Evolutionary conservation across 2,797 vertebrate species (phyloP), one percentile per base, ranked within the genome.

Genomic region (Discoglossus pictus): DNA sequence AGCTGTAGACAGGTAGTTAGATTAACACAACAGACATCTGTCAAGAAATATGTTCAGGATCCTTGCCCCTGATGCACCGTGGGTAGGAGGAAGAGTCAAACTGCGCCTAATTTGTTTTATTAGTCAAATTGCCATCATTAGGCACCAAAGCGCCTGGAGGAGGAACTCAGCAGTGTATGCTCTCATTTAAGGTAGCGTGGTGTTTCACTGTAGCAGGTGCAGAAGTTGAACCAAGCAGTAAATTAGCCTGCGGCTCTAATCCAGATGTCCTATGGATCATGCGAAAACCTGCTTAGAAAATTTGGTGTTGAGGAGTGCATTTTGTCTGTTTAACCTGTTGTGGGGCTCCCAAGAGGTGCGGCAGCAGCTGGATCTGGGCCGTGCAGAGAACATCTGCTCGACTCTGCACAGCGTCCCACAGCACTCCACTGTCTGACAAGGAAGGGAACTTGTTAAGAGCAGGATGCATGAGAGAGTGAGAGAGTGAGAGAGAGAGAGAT

Each of bases 271-370:
- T 81, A 79, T 75, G 73, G 74, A 64, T 75, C 71, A 63, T 75
- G 77, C 74, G 72, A 77, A 68, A 79, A 76, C 77, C 70, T 78
- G 77, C 79, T 83, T 80, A 74, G 67, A 72, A 76, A 65, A 74
- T 39, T 58, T 48, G 31, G 56, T 71, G 78, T 74, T 70, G 76
- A 65, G 67, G 71, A 44, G 65, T 66, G 76, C 77, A 58, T 74
- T 78, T 73, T 77, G 61, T 68, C 58, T 75, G 75, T 75, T 75
- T 80, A 70, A 65, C 75, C 74, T 82, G 79, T 80, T 78, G 68
- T 48, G 2, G 2, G 11, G 73, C 79, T 73, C 78, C 79, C 79
- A 73, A 72, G 78, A 80, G 77, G 72, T 76, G 55, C 71, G 63
- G 74, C 50, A 65, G 68, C 79, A 79, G 69, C 66, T 68, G 65